Conservation (phyloP, 2,888 invertebrate genomes). For the Tiphia femorata region DNA sequence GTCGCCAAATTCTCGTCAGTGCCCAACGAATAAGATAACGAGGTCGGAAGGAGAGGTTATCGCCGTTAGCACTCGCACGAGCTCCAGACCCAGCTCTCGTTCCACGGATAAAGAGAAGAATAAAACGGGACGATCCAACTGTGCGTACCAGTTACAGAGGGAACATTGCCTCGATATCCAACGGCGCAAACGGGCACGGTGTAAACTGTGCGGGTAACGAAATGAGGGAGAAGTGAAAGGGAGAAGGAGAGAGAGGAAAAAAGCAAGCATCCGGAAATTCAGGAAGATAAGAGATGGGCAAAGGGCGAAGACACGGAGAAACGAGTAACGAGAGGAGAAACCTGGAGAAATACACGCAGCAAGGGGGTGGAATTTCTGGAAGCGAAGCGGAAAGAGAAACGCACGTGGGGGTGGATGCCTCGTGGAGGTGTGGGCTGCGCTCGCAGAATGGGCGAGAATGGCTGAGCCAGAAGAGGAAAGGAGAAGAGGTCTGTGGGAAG, state of each 20-base stretch:
- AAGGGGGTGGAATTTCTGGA: constrained; percentile 5
- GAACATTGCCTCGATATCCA: constrained; percentile 16
- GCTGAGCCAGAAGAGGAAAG: constrained; percentile 9
- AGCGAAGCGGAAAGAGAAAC: too few species aligned
- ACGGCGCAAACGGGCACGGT: background rate
- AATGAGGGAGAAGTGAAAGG: background rate
- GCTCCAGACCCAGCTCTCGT: too few species aligned
- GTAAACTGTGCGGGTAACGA: background rate
- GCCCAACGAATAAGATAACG: background rate
- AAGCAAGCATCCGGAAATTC: too few species aligned
- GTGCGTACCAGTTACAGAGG: too few species aligned
- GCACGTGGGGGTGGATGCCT: constrained; percentile 2
- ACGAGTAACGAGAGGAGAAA: background rate
- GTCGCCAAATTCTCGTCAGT: too few species aligned
- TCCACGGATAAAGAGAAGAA: too few species aligned
- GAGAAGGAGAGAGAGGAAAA: constrained; percentile 5
- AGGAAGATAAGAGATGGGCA: background rate
- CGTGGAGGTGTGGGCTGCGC: background rate
- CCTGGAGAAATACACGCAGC: constrained; percentile 10
- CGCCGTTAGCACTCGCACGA: background rate
- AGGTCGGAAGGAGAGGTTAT: background rate
- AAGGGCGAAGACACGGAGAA: background rate
- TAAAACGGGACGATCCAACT: too few species aligned
- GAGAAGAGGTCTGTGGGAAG: constrained; percentile 8
- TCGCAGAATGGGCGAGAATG: background rate